Conservation (phyloP, 2,888 invertebrate species). For the Eristalinus aeneus region DNA sequence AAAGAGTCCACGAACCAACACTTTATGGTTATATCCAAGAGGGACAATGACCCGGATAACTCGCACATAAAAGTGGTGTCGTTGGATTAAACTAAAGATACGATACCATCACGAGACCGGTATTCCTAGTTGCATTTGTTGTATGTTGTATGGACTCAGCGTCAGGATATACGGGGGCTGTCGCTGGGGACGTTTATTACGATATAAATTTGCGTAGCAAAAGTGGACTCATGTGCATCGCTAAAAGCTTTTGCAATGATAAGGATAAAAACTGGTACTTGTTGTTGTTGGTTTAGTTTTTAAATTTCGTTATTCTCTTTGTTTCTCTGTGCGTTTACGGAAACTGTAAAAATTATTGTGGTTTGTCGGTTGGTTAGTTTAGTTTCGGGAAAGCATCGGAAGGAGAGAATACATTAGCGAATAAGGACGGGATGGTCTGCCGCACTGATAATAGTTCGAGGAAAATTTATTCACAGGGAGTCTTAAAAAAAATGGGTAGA, state of each 20-base stretch:
- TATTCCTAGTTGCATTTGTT: slow-evolving; percentile 8
- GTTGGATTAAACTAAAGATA: slow-evolving; percentile 41
- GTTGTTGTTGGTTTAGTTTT: neutral
- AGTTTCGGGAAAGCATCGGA: neutral
- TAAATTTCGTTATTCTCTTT: neutral
- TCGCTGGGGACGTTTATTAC: slow-evolving; percentile 20
- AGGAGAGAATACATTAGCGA: neutral
- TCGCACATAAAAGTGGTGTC: slow-evolving; percentile 22
- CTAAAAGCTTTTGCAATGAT: slow-evolving; percentile 38
- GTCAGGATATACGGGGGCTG: neutral
- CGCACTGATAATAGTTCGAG: neutral
- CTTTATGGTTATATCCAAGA: slow-evolving; percentile 38
- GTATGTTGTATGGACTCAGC: neutral
- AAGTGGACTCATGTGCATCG: slow-evolving; percentile 41
- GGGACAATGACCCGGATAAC: slow-evolving; percentile 34
- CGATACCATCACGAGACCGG: slow-evolving; percentile 17
- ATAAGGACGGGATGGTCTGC: neutral
- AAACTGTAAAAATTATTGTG: neutral
- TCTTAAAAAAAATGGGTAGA: neutral
- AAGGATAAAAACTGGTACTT: neutral
- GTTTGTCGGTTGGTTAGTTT: neutral
- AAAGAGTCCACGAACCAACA: slow-evolving; percentile 14
- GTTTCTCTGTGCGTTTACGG: neutral
- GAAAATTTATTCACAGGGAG: neutral
- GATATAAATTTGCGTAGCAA: slow-evolving; percentile 33